These are phyloP conservation scores for Cladopsammia gracilis DNA, from an alignment of 64 coral and sea anemone genomes.

Conservation along the genomic window DNA sequence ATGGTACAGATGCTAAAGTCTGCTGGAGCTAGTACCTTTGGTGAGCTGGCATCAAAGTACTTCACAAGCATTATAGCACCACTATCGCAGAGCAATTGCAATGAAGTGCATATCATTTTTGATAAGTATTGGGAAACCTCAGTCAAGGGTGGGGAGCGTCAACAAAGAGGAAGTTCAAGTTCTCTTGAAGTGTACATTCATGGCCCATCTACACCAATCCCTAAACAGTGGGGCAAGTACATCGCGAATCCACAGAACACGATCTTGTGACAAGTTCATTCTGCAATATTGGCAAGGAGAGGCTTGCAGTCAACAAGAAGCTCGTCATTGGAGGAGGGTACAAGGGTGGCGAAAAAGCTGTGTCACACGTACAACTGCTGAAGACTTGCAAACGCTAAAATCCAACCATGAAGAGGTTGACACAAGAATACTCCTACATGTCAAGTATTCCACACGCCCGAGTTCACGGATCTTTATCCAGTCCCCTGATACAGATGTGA, in stretches of 20 bases:
- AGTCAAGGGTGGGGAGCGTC: conserved; percentile 52
- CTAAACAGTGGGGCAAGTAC: conserved; percentile 71
- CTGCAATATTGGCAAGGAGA: not conserved
- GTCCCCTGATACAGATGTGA: conserved; percentile 56
- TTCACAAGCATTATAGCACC: conserved; percentile 8
- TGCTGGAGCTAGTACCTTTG: conserved; percentile 28
- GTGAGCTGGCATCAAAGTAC: conserved; percentile 15
- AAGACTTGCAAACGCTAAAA: not conserved
- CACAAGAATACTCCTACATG: conserved; percentile 51
- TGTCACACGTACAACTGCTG: not conserved
- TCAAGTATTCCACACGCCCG: not conserved
- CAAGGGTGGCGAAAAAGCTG: not conserved
- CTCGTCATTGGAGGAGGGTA: conserved; percentile 29
- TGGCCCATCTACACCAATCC: conserved; percentile 58
- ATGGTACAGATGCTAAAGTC: conserved; percentile 22
- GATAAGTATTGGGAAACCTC: conserved; percentile 47
- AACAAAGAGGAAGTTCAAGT: conserved; percentile 11
- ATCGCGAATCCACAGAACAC: conserved; percentile 23
- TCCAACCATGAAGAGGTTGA: conserved; percentile 69
- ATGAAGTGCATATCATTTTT: conserved; percentile 51
- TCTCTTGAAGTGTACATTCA: conserved; percentile 58
- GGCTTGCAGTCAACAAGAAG: not conserved
- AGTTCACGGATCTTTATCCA: conserved; percentile 32
- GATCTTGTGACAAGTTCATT: not conserved
- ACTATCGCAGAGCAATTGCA: not conserved